Evolutionary conservation across 1,140 invertebrate genomes (phyloP).

Genomic region (Steinernema khuongi): DNA sequence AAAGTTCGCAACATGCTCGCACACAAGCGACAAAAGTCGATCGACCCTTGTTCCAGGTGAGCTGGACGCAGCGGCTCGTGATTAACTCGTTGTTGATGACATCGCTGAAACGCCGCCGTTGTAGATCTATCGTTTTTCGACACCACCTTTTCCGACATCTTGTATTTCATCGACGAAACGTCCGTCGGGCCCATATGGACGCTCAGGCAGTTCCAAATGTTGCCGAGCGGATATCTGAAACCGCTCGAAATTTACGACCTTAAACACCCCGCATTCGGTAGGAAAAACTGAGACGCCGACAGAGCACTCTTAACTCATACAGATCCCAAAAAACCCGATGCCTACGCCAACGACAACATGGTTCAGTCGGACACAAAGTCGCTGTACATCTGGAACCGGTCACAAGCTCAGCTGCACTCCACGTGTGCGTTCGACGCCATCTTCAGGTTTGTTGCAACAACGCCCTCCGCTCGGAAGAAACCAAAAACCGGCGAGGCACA

Average conservation of each 20-base stretch:
- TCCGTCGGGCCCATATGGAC: constrained; percentile 11
- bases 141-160: background rate
- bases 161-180: background rate
- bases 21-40: constrained; percentile 1
- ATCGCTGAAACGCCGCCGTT: background rate
- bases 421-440: background rate
- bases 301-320: background rate
- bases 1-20: constrained; percentile 10
- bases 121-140: background rate
- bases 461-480: too few species aligned
- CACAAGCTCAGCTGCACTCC: background rate
- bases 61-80: background rate
- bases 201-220: background rate
- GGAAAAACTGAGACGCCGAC: background rate
- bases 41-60: constrained; percentile 14
- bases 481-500: too few species aligned
- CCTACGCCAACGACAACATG: background rate
- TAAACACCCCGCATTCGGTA: constrained; percentile 4
- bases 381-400: background rate
- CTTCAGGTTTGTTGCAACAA: background rate
- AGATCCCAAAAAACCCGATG: background rate
- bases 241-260: constrained; percentile 5
- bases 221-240: background rate
- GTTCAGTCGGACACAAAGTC: background rate
- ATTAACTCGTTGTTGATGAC: background rate